phyloP scores from a whole-genome alignment of 2,797 vertebrate genomes.

The Helarctos malayanus region DNA sequence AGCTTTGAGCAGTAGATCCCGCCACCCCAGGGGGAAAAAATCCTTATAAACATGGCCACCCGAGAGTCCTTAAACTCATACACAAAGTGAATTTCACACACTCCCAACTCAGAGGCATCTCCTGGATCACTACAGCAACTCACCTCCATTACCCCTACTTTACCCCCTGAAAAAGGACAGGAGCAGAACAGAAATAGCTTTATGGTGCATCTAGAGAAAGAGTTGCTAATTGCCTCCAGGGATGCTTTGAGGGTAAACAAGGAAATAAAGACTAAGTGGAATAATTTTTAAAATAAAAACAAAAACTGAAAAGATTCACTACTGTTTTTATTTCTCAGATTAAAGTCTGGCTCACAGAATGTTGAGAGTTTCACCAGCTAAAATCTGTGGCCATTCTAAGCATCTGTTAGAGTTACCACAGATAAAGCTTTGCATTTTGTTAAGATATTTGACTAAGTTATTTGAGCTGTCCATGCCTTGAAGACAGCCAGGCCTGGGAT shows the following conservation, averaged over 20 bases:
- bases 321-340: not conserved
- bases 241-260: slow-evolving; percentile 51
- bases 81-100: not conserved
- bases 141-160: not conserved
- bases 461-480: not conserved
- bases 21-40: not conserved
- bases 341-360: slow-evolving; percentile 11
- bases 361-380: not conserved
- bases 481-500: not conserved
- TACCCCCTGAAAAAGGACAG: not conserved
- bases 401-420: not conserved
- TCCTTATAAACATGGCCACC: not conserved
- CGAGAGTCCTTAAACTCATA: not conserved
- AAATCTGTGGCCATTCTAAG: not conserved
- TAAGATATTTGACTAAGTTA: slow-evolving; percentile 37
- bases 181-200: not conserved
- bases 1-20: not conserved
- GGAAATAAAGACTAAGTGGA: not conserved
- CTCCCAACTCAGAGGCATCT: not conserved
- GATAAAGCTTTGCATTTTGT: slow-evolving; percentile 35
- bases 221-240: not conserved
- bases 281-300: not conserved
- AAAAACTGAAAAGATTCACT: not conserved
- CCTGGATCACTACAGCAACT: not conserved
- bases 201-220: not conserved